Base-by-base conservation (phyloP, 2,797 vertebrate species). In the Tiaroga cobitis region DNA sequence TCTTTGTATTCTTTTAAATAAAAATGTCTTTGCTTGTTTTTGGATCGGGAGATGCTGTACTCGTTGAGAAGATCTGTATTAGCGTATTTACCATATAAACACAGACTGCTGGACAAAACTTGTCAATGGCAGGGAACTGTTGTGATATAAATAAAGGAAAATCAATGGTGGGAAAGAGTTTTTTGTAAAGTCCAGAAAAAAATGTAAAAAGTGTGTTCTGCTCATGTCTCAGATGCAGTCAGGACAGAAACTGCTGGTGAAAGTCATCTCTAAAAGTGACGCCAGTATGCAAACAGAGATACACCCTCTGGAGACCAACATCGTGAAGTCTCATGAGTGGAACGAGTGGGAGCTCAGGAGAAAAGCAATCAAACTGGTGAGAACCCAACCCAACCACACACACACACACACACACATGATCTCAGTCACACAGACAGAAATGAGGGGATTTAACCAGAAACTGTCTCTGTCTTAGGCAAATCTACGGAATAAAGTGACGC, bases 281-380 rank as follows among this genome's bases (percentile, higher is more conserved):
- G 94, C 85, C 39, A 72, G 95, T 91, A 96, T 96, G 26, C 98
- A 99, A 88, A 99, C 98, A 0, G 97, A 98, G 49, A 93, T 94
- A n/a, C 98, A 99, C 80, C 95, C 97, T 10, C 65, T 97, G 90
- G 96, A 96, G 90, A 94, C 95, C 63, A 96, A 96, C 89, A 94
- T 96, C 18, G 93, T 94, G 79, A 94, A 87, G 81, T 93, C 96
- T 0, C 98, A 98, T 0, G 96, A 99, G 87, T 99, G 98, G 98
- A 99, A 99, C 74, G 97, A 99, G 93, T 98, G 97, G 98, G 96
- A 97, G 86, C 92, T 99, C 84, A 93, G 97, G 87, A 95, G 97
- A 91, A 96, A 96, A 95, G 98, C 98, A 49, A 94, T 99, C 89
- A 96, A 96, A 94, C 85, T 98, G 97, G 98, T 99, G 56, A 83